Percentiles rank a stretch among this genome's conserved stretches.
These are phyloP conservation scores for Apamea anceps DNA, from an alignment of 2,888 invertebrate genomes.

Conservation along the genomic window DNA sequence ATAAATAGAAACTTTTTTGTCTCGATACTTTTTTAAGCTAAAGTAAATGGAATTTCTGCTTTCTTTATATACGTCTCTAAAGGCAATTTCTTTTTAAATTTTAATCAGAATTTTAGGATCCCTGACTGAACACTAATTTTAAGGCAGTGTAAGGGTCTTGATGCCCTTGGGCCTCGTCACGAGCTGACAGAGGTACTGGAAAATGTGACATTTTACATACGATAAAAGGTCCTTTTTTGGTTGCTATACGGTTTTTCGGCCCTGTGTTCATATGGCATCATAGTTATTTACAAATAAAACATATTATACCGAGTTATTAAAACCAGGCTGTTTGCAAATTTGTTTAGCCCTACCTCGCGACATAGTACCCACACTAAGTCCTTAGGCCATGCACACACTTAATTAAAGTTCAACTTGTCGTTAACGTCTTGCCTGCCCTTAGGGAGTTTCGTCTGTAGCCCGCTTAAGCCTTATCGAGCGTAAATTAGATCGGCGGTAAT, in stretches of 20 bases:
- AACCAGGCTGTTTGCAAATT: neutral
- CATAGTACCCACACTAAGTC: neutral
- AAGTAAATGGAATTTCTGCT: neutral
- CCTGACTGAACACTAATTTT: constrained; percentile 29
- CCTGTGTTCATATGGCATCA: too few relatives aligned
- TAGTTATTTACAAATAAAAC: neutral
- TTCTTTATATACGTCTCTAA: neutral
- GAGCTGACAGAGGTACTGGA: constrained; percentile 1
- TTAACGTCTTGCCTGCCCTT: neutral
- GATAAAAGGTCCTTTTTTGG: constrained; percentile 6
- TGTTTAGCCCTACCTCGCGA: neutral
- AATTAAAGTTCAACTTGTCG: constrained; percentile 23
- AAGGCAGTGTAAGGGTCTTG: constrained; percentile 7
- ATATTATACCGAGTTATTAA: neutral
- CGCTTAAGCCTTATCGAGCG: constrained; percentile 43
- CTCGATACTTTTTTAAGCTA: constrained; percentile 15
- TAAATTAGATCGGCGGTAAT: constrained; percentile 54
- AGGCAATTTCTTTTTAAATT: constrained; percentile 9
- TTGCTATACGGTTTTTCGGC: neutral
- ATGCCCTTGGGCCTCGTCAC: neutral
- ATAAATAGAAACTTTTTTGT: neutral
- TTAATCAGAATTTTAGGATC: constrained; percentile 23
- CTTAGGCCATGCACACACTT: constrained; percentile 17
- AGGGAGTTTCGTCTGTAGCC: constrained; percentile 14
- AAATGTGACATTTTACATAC: constrained; percentile 14